Conservation (phyloP, 30 jellyfish, hydroid and myxozoan species). For the Aurelia sp. region DNA sequence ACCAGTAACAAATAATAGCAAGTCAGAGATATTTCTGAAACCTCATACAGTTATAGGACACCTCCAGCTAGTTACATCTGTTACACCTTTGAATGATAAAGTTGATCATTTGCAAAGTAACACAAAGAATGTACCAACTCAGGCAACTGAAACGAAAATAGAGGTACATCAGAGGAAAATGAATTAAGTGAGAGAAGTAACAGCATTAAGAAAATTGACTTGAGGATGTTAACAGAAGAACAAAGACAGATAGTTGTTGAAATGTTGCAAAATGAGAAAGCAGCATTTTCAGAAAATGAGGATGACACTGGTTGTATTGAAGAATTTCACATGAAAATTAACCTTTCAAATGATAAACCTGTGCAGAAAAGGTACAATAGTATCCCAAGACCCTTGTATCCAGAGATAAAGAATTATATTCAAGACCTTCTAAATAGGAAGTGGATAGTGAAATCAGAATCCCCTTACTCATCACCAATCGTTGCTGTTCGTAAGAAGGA, state of each 20-base stretch:
- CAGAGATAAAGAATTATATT: slow-evolving; percentile 42
- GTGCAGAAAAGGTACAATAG: slow-evolving; percentile 10
- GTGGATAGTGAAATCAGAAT: slow-evolving; percentile 17
- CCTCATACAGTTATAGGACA: too few relatives aligned
- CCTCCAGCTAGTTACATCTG: too few relatives aligned
- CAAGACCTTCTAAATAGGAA: slow-evolving; percentile 17
- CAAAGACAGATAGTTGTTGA: slow-evolving; percentile 6
- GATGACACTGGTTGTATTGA: slow-evolving; percentile 9
- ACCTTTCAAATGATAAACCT: too few relatives aligned
- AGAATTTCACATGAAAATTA: slow-evolving; percentile 3
- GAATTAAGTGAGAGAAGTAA: background rate
- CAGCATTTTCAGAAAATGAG: slow-evolving; percentile 3
- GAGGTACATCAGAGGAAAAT: too few relatives aligned
- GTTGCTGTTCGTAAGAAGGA: slow-evolving; percentile 40
- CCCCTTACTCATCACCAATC: slow-evolving; percentile 25
- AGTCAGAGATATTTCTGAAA: too few relatives aligned
- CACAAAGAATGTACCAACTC: too few relatives aligned
- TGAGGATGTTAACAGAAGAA: slow-evolving; percentile 13
- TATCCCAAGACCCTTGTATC: slow-evolving; percentile 51
- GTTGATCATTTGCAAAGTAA: too few relatives aligned
- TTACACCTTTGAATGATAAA: too few relatives aligned
- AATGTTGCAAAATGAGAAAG: background rate
- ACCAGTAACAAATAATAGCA: too few relatives aligned
- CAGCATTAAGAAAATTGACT: background rate
- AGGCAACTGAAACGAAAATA: too few relatives aligned